Evolutionary conservation across 2,113 vertebrate species (phyloP), one percentile per base, ranked within the genome.

Genomic region (Hepsetus odoe): DNA sequence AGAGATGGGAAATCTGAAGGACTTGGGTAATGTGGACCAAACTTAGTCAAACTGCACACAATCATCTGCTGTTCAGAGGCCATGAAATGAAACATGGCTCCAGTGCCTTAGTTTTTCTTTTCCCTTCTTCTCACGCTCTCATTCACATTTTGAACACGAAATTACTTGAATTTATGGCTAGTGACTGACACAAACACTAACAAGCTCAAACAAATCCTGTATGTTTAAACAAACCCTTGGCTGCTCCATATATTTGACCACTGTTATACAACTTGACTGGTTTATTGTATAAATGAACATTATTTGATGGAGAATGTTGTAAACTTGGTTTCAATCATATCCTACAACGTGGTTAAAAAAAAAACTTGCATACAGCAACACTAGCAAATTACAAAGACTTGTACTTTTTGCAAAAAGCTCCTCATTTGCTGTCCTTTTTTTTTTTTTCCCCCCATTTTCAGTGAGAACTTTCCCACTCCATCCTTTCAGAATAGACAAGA

Each of bases 371-470:
- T 64, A 24, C 14, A 49, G 4, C 1, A 49, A 69, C 44, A 46
- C 26, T 18, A 28, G 24, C 22, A 28, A 11, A 66, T 66, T 24
- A 22, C 18, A 40, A 35, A 44, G 18, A 44, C 40, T 18, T 38
- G 20, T 35, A 1, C 1, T 65, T 38, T 65, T 9, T 65, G 35
- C 6, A 83, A 80, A 78, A 61, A 85, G 86, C 87, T 90, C 86
- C 84, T 87, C 87, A 88, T 90, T 89, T 86, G 46, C 64, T 69
- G 78, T 66, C 64, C 30, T 61, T 85, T 88, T 89, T 83, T 61
- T 68, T 69, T 22, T 42, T 86, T 90, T 90, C 86, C 82, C 82
- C n/a, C n/a, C n/a, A n/a, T n/a, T n/a, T n/a, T n/a, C n/a, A n/a
- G 86, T 61, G 46, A 80, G 82, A 72, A 88, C 83, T 69, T 89